Base-by-base conservation (phyloP, 2,797 vertebrate species). In the Salmo trutta region DNA sequence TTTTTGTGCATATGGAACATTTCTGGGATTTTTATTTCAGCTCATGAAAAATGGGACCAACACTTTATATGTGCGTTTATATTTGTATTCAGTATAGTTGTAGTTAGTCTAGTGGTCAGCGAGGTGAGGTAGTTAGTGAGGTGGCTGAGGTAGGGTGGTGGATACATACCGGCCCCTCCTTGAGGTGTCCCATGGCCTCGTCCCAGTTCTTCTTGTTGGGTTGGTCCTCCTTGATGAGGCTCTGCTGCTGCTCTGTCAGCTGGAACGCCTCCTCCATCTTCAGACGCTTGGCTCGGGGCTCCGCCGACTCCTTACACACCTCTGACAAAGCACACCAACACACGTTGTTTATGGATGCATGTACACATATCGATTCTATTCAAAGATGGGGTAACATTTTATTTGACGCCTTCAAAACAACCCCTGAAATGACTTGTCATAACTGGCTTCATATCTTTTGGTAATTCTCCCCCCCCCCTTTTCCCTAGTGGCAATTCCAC, bases 131-230 rank as follows among this genome's bases (percentile, higher is more conserved):
- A 41, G 41, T 41, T 41, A 2, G 41, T 41, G 41, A 10, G 41
- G 41, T 3, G 41, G 12, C 41, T 47, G 41, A 47, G 10, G 41
- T 47, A 47, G 41, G 10, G 41, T 47, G 10, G 3, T 47, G 10
- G 2, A 12, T 47, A 93, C 94, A 64, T 97, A 99, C 98, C 88
- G 97, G 97, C 85, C 98, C 97, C 92, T 99, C 97, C 83, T 93
- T 94, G 52, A 99, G 96, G 83, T 94, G 94, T 75, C 89, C 93
- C 88, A 98, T 94, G 82, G 97, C 97, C 93, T 99, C 97, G 86
- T 98, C 97, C 98, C 98, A 99, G 31, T 97, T 88, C 87, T 99
- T 99, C 93, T 95, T 97, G 92, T 99, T 99, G 87, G 94, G 93
- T 33, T 88, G 90, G 81, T 99, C 98, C 92, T 98, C 95, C 85